Conservation (phyloP, 2,888 invertebrate genomes). For the Cephus runcator region DNA sequence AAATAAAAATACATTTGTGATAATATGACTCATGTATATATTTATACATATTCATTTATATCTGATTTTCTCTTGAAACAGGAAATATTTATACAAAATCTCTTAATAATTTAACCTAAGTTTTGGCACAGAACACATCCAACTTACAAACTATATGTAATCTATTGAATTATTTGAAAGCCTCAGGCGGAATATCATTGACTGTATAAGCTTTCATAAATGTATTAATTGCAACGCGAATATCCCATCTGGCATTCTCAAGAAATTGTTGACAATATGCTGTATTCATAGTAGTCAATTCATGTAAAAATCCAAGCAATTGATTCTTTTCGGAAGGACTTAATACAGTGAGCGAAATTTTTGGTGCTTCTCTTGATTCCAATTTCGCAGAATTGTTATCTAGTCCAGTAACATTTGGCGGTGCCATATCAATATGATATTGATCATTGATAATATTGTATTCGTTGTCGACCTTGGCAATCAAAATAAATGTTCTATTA, state of each 20-base stretch:
- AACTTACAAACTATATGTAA: constrained; percentile 6
- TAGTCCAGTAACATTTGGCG: constrained; percentile 33
- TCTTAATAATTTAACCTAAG: background rate
- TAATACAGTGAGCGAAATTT: constrained; percentile 47
- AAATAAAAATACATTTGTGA: background rate
- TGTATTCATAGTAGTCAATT: constrained; percentile 56
- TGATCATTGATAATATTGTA: constrained; percentile 60
- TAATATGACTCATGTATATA: constrained; percentile 9
- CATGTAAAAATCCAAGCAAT: constrained; percentile 48
- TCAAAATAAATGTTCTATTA: constrained; percentile 54
- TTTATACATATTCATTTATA: constrained; percentile 6
- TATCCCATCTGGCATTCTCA: constrained; percentile 52
- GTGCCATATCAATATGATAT: constrained; percentile 53
- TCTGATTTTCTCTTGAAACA: constrained; percentile 1
- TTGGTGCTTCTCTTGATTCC: constrained; percentile 25
- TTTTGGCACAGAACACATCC: background rate
- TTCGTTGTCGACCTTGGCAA: constrained; percentile 55
- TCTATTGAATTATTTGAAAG: constrained; percentile 35
- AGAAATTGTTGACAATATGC: constrained; percentile 47
- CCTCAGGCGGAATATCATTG: constrained; percentile 55
- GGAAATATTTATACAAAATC: background rate
- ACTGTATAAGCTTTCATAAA: constrained; percentile 56
- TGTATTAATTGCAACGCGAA: constrained; percentile 51
- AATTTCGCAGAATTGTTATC: constrained; percentile 28
- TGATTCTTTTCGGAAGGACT: constrained; percentile 55